Conservation (phyloP, 2,113 vertebrate species). For the Coptodon rendalli region DNA sequence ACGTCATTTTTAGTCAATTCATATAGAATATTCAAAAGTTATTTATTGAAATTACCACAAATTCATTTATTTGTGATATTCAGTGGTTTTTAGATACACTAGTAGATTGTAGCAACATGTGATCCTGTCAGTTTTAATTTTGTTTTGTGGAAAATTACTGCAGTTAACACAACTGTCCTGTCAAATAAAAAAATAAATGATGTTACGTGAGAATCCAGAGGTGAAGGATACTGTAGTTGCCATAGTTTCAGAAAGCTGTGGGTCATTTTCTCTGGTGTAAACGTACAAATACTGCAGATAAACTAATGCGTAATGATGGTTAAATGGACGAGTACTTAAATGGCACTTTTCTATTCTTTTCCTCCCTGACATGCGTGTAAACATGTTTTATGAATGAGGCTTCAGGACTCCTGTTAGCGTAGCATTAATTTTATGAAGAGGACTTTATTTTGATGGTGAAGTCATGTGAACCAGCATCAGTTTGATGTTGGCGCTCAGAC, state of each 20-base stretch:
- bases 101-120: not conserved
- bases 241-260: not conserved
- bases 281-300: not conserved
- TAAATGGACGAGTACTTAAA: not conserved
- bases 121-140: not conserved
- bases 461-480: not conserved
- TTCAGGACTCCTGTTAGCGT: not conserved
- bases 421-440: not conserved
- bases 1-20: rapidly evolving
- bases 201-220: not conserved
- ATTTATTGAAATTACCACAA: not conserved
- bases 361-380: not conserved
- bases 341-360: not conserved
- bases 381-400: not conserved
- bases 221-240: not conserved
- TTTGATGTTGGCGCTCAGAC: not conserved
- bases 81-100: not conserved
- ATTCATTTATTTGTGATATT: rapidly evolving
- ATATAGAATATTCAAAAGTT: not conserved
- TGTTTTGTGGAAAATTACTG: rapidly evolving
- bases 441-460: rapidly evolving
- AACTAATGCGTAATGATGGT: rapidly evolving
- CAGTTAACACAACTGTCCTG: not conserved
- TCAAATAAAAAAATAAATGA: not conserved
- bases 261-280: not conserved